Evolutionary conservation across 2,888 invertebrate species (phyloP).

Genomic region (Cheilosia urbana): DNA sequence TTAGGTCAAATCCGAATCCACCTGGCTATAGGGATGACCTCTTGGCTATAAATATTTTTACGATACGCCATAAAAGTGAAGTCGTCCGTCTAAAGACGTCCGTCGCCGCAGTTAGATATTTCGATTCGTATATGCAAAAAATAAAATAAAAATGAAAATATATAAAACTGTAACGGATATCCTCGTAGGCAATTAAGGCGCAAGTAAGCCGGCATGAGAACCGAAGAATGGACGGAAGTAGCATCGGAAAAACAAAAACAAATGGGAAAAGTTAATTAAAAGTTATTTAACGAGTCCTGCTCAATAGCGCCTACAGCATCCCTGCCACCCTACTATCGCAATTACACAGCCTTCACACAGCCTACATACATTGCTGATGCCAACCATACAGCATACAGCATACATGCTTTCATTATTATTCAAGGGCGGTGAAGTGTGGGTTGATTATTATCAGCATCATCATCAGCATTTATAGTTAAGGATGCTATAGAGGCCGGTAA

Average conservation of each 20-base stretch:
- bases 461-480: conserved; percentile 6
- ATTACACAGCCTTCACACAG: background rate
- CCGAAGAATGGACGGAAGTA: conserved; percentile 9
- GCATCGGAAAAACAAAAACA: conserved; percentile 47
- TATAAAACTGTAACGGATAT: conserved; percentile 1
- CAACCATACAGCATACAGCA: background rate
- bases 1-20: background rate
- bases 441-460: conserved; percentile 43
- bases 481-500: background rate
- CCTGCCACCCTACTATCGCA: background rate
- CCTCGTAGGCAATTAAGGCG: conserved; percentile 22
- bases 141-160: conserved; percentile 2
- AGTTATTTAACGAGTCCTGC: conserved; percentile 67
- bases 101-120: conserved; percentile 28
- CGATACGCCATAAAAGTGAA: conserved; percentile 57
- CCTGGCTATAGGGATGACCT: conserved; percentile 40
- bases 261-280: conserved; percentile 74
- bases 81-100: conserved; percentile 54
- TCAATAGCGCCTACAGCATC: conserved; percentile 49
- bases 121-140: conserved; percentile 26
- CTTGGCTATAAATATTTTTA: conserved; percentile 66
- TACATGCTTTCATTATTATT: conserved; percentile 24
- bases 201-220: background rate
- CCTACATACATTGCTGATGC: background rate
- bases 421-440: background rate